Percentiles rank a stretch among this genome's conserved stretches.
Evolutionary conservation across 2,113 vertebrate genomes (phyloP).

Genomic region (Eudyptes chrysolophus): DNA sequence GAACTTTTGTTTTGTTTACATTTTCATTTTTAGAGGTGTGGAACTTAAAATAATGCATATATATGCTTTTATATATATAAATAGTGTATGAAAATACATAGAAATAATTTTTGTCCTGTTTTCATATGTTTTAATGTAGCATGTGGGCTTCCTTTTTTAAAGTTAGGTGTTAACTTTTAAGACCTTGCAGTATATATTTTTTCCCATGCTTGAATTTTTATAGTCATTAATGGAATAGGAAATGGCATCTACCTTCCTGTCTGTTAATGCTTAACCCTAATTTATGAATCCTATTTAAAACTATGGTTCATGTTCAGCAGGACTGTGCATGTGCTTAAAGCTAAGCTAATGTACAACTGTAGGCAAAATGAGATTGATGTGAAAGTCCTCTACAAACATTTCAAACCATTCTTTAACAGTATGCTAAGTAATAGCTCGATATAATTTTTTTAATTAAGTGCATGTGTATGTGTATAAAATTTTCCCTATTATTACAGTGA

Average conservation of each 20-base stretch:
- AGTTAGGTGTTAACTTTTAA: not conserved
- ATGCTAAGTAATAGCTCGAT: not conserved
- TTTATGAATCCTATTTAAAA: conserved; percentile 23
- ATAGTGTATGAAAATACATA: not conserved
- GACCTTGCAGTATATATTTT: not conserved
- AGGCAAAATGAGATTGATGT: not conserved
- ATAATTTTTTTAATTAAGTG: not conserved
- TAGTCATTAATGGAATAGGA: conserved; percentile 10
- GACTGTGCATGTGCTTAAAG: not conserved
- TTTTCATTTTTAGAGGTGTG: not conserved
- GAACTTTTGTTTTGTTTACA: not conserved
- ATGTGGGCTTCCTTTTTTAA: not conserved
- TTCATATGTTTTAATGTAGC: not conserved
- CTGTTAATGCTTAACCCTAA: not conserved
- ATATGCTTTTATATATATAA: not conserved
- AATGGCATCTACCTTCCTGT: not conserved
- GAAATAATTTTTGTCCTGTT: not conserved
- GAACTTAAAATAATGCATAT: not conserved
- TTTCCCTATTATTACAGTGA: not conserved
- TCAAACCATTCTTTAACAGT: not conserved
- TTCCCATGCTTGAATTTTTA: not conserved
- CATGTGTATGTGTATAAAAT: not conserved
- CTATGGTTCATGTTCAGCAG: not conserved
- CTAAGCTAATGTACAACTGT: not conserved
- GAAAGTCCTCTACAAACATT: not conserved